A percentile compares a stretch with the other conserved stretches of the same genome.
Evolutionary conservation across 2,113 vertebrate species (phyloP).

Genomic region (Lamprotornis superbus): DNA sequence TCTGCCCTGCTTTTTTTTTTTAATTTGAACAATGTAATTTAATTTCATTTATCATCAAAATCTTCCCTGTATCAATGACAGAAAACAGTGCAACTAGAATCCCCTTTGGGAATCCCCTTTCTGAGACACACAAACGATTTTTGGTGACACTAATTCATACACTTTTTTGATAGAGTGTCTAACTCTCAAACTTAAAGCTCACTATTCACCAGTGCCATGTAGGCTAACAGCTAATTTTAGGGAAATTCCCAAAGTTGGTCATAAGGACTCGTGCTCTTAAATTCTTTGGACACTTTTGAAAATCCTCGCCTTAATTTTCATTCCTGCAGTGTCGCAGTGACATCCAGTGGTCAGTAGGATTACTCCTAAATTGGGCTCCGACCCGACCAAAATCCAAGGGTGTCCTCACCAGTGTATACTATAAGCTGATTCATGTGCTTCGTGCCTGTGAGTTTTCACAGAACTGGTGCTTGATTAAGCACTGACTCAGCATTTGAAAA

Average conservation of each 20-base stretch:
- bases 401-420: neutral
- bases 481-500: neutral
- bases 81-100: neutral
- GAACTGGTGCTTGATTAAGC: neutral
- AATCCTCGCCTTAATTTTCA: constrained; percentile 26
- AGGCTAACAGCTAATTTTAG: constrained; percentile 1
- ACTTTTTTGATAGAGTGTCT: neutral
- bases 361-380: constrained; percentile 48
- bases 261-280: neutral
- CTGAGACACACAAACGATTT: neutral
- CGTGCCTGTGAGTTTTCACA: neutral
- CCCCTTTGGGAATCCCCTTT: neutral
- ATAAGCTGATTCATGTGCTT: neutral
- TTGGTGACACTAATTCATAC: neutral
- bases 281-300: neutral
- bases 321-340: constrained; percentile 72
- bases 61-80: constrained; percentile 17
- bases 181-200: neutral
- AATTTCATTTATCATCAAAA: constrained; percentile 19
- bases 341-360: constrained; percentile 80
- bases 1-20: neutral
- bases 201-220: neutral
- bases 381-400: constrained; percentile 16
- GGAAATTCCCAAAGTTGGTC: neutral
- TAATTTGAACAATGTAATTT: neutral